Evolutionary conservation across 2,888 invertebrate genomes (phyloP).

Genomic region (Scaptomyza polygonia): DNA sequence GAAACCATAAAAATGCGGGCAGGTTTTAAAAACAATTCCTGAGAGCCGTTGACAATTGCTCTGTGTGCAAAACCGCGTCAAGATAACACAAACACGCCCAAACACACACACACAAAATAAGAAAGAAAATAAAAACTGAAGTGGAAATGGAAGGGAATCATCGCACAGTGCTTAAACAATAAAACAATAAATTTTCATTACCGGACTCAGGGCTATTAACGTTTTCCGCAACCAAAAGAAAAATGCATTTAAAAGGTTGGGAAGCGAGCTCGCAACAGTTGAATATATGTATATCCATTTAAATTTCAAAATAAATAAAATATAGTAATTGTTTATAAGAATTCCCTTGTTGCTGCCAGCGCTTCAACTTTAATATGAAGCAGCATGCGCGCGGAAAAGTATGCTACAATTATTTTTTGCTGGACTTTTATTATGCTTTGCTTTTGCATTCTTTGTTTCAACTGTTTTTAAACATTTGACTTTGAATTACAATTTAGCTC

Average conservation of each 20-base stretch:
- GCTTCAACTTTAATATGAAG: constrained; percentile 64
- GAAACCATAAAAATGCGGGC: constrained; percentile 65
- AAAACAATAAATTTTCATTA: constrained; percentile 80
- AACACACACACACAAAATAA: not conserved
- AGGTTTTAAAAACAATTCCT: constrained; percentile 54
- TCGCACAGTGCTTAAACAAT: constrained; percentile 68
- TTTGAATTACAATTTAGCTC: constrained; percentile 60
- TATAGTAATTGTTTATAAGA: constrained; percentile 59
- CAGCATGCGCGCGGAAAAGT: constrained; percentile 34
- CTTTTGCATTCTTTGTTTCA: constrained; percentile 19
- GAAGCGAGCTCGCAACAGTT: constrained; percentile 20
- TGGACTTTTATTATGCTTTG: constrained; percentile 10
- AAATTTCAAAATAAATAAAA: constrained; percentile 32
- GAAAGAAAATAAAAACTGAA: constrained; percentile 6
- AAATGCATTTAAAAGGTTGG: constrained; percentile 53
- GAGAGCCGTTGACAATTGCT: constrained; percentile 60
- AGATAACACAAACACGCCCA: constrained; percentile 34
- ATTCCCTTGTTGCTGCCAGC: constrained; percentile 15
- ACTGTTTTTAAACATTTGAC: constrained; percentile 53
- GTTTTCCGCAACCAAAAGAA: constrained; percentile 65
- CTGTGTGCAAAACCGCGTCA: constrained; percentile 52
- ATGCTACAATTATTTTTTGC: constrained; percentile 43
- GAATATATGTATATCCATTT: constrained; percentile 9
- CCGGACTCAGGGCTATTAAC: constrained; percentile 76
- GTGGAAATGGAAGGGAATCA: constrained; percentile 9